Evolutionary conservation across 1,140 invertebrate species (phyloP).

Genomic region (Bradynema listronoti): DNA sequence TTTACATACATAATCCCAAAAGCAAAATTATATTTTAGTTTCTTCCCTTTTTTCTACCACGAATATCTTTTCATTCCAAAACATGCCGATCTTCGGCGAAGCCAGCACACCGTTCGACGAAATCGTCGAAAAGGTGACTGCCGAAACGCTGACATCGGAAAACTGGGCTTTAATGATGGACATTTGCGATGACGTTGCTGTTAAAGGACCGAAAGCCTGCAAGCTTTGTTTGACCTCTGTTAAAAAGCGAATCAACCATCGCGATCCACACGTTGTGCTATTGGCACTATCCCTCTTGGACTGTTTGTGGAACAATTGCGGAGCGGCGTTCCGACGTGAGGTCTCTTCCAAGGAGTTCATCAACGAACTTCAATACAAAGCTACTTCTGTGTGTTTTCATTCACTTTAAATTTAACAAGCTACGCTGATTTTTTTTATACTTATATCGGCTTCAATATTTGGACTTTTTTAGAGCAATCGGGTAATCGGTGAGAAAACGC

Average conservation of each 20-base stretch:
- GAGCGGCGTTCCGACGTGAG: constrained; percentile 74
- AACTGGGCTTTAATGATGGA: constrained; percentile 89
- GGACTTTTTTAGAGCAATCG: constrained; percentile 60
- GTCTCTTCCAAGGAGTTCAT: constrained; percentile 92
- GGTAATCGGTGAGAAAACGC: constrained; percentile 73
- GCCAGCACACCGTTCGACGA: constrained; percentile 46
- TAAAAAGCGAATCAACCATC: constrained; percentile 74
- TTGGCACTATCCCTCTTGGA: constrained; percentile 83
- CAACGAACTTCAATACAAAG: constrained; percentile 70
- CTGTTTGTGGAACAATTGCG: constrained; percentile 80
- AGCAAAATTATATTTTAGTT: too few species aligned
- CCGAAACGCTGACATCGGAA: constrained; percentile 80
- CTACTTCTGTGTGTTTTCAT: constrained; percentile 64
- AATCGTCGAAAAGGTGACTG: constrained; percentile 73
- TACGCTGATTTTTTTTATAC: too few species aligned
- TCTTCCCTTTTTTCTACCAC: too few species aligned
- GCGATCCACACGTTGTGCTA: constrained; percentile 86
- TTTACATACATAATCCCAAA: too few species aligned
- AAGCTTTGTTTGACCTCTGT: constrained; percentile 61
- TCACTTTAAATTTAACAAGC: too few species aligned
- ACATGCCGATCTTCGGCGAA: constrained; percentile 47
- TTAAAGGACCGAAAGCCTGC: constrained; percentile 71
- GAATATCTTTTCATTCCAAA: constrained; percentile 28
- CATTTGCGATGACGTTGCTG: constrained; percentile 38
- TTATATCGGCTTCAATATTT: constrained; percentile 6